Evolutionary conservation across 2,888 invertebrate genomes (phyloP).

Genomic region (Clostera curtula): DNA sequence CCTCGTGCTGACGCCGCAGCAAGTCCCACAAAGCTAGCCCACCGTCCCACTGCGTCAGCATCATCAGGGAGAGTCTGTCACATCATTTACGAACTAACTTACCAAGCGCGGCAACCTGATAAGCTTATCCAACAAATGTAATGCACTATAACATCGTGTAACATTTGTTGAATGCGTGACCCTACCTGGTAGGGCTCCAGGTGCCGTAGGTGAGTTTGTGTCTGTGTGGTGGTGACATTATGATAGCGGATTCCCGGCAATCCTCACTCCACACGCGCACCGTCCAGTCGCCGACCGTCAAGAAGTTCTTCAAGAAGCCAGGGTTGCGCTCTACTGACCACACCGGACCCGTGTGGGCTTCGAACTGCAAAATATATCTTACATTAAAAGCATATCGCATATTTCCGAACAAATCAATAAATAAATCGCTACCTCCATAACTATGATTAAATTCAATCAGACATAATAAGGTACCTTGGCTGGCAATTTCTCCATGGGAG

Average conservation of each 20-base stretch:
- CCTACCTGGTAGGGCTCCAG: slow-evolving; percentile 87
- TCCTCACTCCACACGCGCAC: slow-evolving; percentile 96
- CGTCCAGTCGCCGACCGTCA: slow-evolving; percentile 96
- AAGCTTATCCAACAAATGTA: too few species aligned
- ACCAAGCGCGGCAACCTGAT: too few species aligned
- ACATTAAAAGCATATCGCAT: too few species aligned
- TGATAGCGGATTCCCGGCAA: slow-evolving; percentile 90
- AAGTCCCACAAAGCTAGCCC: slow-evolving; percentile 91
- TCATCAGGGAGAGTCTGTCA: slow-evolving; percentile 85
- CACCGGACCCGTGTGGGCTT: slow-evolving; percentile 88
- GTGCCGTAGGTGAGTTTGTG: slow-evolving; percentile 82
- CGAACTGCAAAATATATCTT: too few species aligned
- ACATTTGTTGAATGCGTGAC: too few species aligned
- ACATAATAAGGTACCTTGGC: slow-evolving; percentile 52
- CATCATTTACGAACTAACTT: background rate
- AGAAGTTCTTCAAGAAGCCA: slow-evolving; percentile 92
- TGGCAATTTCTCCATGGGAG: slow-evolving; percentile 77
- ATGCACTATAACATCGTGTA: too few species aligned
- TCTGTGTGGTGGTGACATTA: slow-evolving; percentile 85
- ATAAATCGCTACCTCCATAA: background rate
- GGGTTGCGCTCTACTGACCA: slow-evolving; percentile 92
- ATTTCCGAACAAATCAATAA: too few species aligned
- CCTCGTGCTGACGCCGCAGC: slow-evolving; percentile 85
- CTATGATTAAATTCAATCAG: background rate
- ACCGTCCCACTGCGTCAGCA: slow-evolving; percentile 86